These are phyloP conservation scores for Drosophila sproati DNA, from an alignment of 1,140 invertebrate species.

Conservation along the genomic window DNA sequence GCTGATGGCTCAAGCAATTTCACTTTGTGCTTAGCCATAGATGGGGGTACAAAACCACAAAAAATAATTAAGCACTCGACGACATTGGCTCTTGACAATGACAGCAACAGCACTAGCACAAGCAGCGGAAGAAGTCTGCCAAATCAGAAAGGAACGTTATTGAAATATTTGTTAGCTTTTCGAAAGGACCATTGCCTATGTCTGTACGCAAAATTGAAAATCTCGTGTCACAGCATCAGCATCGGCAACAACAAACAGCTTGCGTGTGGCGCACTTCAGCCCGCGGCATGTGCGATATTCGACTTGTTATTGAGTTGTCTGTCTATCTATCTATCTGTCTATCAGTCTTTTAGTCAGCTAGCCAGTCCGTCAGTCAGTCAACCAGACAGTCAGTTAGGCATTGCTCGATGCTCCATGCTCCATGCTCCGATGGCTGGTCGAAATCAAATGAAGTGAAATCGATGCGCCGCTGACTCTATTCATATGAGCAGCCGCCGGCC, in stretches of 20 bases:
- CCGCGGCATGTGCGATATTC: conserved; percentile 57
- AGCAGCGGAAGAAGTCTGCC: conserved; percentile 11
- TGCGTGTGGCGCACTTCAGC: conserved; percentile 28
- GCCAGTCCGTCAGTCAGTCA: conserved; percentile 45
- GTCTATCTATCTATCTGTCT: conserved; percentile 48
- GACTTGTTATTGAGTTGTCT: conserved; percentile 75
- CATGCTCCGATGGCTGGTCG: conserved; percentile 48
- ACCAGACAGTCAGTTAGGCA: conserved; percentile 40
- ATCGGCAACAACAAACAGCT: conserved; percentile 41
- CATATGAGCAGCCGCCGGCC: conserved; percentile 61
- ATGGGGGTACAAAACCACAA: conserved; percentile 71
- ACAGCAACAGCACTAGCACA: conserved; percentile 50
- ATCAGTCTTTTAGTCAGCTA: conserved; percentile 50
- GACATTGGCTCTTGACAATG: conserved; percentile 71
- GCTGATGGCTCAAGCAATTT: conserved; percentile 67
- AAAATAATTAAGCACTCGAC: conserved; percentile 81
- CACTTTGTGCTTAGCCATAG: conserved; percentile 46
- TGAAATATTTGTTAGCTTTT: conserved; percentile 67
- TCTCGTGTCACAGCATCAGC: conserved; percentile 45
- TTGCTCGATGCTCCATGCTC: conserved; percentile 6
- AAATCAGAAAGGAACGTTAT: conserved; percentile 46
- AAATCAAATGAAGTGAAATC: conserved; percentile 82
- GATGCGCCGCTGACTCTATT: conserved; percentile 79
- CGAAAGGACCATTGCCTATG: conserved; percentile 35
- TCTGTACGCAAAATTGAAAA: conserved; percentile 64